phyloP scores from a whole-genome alignment of 2,797 vertebrate genomes.

The Syngnathus rostellatus region DNA sequence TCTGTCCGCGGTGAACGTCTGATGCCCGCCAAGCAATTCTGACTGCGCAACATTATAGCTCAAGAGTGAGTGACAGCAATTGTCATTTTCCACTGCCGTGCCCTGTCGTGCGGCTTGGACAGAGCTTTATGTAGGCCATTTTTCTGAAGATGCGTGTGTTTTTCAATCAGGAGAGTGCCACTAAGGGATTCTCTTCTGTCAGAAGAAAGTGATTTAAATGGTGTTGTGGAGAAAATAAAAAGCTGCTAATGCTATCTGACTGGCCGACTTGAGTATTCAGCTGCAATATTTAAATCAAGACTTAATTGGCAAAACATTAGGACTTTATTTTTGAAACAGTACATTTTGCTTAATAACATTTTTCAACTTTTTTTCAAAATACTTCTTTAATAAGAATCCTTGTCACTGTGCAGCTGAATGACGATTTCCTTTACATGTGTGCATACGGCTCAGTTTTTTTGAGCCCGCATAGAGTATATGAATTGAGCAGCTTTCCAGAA shows the following conservation, averaged over 20 bases:
- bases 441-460: too few species aligned
- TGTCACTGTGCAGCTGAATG: too few species aligned
- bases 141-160: conserved; percentile 13
- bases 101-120: conserved; percentile 40
- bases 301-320: too few species aligned
- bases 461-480: too few species aligned
- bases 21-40: conserved; percentile 11
- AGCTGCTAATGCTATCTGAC: conserved; percentile 10
- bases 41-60: conserved; percentile 21
- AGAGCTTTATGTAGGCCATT: conserved; percentile 32
- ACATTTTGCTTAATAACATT: too few species aligned
- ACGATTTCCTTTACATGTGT: too few species aligned
- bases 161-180: conserved; percentile 3
- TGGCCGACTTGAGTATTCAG: conserved; percentile 3
- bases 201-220: conserved; percentile 8
- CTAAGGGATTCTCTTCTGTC: conserved; percentile 13
- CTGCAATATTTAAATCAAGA: neutral
- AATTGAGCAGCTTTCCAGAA: too few species aligned
- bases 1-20: neutral
- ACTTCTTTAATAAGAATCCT: too few species aligned
- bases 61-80: conserved; percentile 23
- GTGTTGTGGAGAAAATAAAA: conserved; percentile 9
- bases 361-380: too few species aligned
- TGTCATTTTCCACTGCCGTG: conserved; percentile 40
- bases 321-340: too few species aligned